phyloP scores from a whole-genome alignment of 2,888 invertebrate genomes.

The Sylvicola cinctus region DNA sequence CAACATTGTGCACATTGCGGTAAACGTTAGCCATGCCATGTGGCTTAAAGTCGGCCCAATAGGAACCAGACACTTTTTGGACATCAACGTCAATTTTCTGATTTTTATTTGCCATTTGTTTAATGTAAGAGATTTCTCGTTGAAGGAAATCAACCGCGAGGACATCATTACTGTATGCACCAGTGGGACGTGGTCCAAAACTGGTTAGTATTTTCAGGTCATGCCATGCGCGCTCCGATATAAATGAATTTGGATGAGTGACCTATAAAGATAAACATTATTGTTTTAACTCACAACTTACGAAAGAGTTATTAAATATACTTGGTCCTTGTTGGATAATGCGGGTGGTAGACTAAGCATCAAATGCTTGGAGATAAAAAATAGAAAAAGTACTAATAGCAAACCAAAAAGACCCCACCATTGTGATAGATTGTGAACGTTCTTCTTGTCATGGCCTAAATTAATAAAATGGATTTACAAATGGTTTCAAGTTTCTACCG shows the following conservation, averaged over 20 bases:
- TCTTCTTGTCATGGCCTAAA: constrained; percentile 14
- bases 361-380: constrained; percentile 12
- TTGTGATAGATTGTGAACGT: constrained; percentile 15
- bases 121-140: constrained; percentile 30
- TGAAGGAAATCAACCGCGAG: constrained; percentile 38
- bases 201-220: constrained; percentile 39
- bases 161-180: constrained; percentile 67
- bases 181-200: constrained; percentile 40
- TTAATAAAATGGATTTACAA: background rate
- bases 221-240: constrained; percentile 41
- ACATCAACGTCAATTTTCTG: constrained; percentile 42
- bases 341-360: constrained; percentile 13
- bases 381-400: constrained; percentile 10
- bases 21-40: constrained; percentile 70
- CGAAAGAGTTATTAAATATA: constrained; percentile 4
- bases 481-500: no score
- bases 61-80: constrained; percentile 50
- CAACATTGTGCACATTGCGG: constrained; percentile 58
- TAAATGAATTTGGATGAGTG: constrained; percentile 23
- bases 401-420: constrained; percentile 12
- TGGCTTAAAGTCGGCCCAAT: constrained; percentile 46
- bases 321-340: constrained; percentile 12
- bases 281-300: background rate
- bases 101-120: constrained; percentile 28
- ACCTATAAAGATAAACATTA: background rate